Conservation (phyloP, 2,113 vertebrate genomes). For the Onychorhynchus coronatus region DNA sequence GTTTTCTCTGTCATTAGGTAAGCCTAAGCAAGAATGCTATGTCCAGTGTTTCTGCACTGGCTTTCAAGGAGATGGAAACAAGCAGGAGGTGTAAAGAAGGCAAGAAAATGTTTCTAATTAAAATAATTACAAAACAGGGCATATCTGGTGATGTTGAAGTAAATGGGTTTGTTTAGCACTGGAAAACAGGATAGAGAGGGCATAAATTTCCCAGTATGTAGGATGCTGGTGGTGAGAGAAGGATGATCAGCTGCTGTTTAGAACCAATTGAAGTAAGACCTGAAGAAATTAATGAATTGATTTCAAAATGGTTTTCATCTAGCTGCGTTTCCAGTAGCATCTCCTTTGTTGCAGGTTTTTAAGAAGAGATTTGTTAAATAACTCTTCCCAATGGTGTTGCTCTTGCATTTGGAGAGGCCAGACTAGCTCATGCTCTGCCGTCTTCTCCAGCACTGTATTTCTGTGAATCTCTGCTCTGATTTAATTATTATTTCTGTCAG, state of each 20-base stretch:
- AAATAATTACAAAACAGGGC: neutral
- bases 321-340: neutral
- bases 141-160: fast-evolving
- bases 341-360: neutral
- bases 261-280: neutral
- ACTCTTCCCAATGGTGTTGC: neutral
- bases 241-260: neutral
- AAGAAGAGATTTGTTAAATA: neutral
- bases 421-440: neutral
- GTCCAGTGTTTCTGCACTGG: neutral
- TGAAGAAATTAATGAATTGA: neutral
- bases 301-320: neutral
- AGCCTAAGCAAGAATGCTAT: neutral
- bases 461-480: neutral
- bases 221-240: neutral
- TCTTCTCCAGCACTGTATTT: neutral
- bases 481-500: neutral
- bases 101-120: neutral
- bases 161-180: neutral
- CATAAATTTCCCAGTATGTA: neutral
- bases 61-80: neutral
- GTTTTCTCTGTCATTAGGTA: neutral
- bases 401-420: neutral
- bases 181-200: neutral
- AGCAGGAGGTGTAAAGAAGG: neutral